Evolutionary conservation across 2,888 invertebrate genomes (phyloP), one percentile per base, ranked within the genome.

Genomic region (Synanthedon andrenaeformis): DNA sequence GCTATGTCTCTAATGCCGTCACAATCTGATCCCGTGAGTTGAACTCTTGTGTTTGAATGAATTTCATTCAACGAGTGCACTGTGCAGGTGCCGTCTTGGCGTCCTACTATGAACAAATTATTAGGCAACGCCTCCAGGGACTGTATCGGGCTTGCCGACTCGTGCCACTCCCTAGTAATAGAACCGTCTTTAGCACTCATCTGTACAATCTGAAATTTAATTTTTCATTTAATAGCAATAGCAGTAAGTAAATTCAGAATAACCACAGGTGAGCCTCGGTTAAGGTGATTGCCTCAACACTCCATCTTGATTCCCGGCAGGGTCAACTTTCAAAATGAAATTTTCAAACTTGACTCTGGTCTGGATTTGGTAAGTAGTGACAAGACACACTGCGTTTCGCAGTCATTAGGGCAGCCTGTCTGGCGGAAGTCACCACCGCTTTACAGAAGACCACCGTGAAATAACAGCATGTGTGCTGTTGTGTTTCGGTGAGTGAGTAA

Each of bases 21-120:
- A 72, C 89, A 91, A 65, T 93, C 91, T 0, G 92, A 84, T 0
- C 93, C 93, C 6, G 92, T 92, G n/a, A 93, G 73, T 56, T 91
- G 90, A 0, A 90, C 78, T 55, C 82, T 71, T 3, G 72, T 65
- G 53, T 64, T 53, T 42, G 59, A 64, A 53, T 76, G 74, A 14
- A 74, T 65, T 49, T 82, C 76, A 56, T 82, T 73, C 53, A 89
- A 63, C 13, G 88, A 88, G 42, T 89, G 68, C 10, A 88, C 87
- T 48, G 89, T 89, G 62, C 91, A 90, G 0, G 89, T 89, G 0
- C 93, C 93, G 67, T 92, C 92, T 76, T 90, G 89, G 57, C 91
- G 86, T 6, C 91, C 89, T 14, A 85, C 81, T 50, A 89, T 80
- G 58, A 91, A 89, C 55, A 90, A 87, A 52, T 85, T 77, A 58